These are phyloP conservation scores for Ennomos erosarius DNA, from an alignment of 2,888 invertebrate species.

Conservation along the genomic window DNA sequence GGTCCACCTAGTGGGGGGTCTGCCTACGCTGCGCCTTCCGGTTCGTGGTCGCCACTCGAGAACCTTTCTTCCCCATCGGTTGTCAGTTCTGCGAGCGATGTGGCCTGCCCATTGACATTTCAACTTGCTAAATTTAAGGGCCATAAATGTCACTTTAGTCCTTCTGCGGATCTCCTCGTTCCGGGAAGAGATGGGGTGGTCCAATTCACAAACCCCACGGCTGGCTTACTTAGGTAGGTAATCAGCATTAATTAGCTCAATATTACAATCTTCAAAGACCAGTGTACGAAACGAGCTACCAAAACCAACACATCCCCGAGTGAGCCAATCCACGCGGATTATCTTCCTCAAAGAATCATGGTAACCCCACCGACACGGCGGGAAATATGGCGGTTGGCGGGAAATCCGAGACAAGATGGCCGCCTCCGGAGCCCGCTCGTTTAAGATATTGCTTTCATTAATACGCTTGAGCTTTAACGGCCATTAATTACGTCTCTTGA, in stretches of 20 bases:
- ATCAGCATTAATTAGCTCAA: background rate
- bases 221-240: too few relatives aligned
- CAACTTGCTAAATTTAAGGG: too few relatives aligned
- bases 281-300: slow-evolving; percentile 55
- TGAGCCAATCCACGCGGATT: slow-evolving; percentile 68
- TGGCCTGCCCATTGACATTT: too few relatives aligned
- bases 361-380: slow-evolving; percentile 54
- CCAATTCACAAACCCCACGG: too few relatives aligned
- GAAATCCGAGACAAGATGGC: slow-evolving; percentile 73
- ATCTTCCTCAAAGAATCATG: slow-evolving; percentile 61
- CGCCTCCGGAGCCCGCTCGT: slow-evolving; percentile 48
- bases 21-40: too few relatives aligned
- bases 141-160: too few relatives aligned
- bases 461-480: slow-evolving; percentile 43
- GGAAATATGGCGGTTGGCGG: slow-evolving; percentile 52
- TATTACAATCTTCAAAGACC: slow-evolving; percentile 31
- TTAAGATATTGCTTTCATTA: slow-evolving; percentile 59
- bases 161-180: too few relatives aligned
- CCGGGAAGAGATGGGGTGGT: too few relatives aligned
- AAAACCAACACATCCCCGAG: slow-evolving; percentile 47
- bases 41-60: too few relatives aligned
- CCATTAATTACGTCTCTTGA: slow-evolving; percentile 49
- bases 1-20: too few relatives aligned
- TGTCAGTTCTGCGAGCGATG: too few relatives aligned
- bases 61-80: too few relatives aligned